phyloP scores from a whole-genome alignment of 2,888 invertebrate genomes.

The Ornithoptera alexandrae region DNA sequence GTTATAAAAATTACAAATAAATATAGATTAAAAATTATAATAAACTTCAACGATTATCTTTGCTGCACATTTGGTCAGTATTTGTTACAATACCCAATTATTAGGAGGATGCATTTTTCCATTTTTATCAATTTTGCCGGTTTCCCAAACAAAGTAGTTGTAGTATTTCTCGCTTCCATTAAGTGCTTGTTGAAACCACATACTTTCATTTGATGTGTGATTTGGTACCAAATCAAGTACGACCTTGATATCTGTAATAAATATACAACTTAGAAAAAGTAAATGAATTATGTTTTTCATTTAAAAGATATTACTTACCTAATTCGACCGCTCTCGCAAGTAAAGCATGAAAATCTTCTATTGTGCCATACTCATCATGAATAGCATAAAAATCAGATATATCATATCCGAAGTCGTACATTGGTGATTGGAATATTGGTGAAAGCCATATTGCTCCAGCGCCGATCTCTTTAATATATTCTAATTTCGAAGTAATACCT shows the following conservation, averaged over 20 bases:
- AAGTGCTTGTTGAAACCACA: constrained; percentile 90
- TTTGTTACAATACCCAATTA: constrained; percentile 81
- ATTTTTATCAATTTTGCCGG: constrained; percentile 69
- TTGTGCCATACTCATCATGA: constrained; percentile 85
- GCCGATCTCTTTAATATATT: constrained; percentile 83
- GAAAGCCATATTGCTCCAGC: constrained; percentile 87
- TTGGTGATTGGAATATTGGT: constrained; percentile 86
- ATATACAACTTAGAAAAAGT: not conserved
- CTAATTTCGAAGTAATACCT: constrained; percentile 82
- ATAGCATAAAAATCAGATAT: constrained; percentile 85
- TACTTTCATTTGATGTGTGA: constrained; percentile 88
- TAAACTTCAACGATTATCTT: not conserved
- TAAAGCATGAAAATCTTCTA: constrained; percentile 84
- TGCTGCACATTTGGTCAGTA: not conserved
- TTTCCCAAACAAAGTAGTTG: constrained; percentile 87
- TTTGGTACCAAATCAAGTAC: constrained; percentile 85
- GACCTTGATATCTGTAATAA: constrained; percentile 72
- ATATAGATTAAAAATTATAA: not conserved
- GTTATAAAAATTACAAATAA: not conserved
- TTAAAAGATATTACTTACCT: constrained; percentile 47
- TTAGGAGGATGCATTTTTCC: constrained; percentile 82
- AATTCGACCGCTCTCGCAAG: constrained; percentile 70
- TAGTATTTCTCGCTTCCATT: constrained; percentile 81
- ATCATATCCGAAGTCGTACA: constrained; percentile 91
- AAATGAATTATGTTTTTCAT: not conserved